Evolutionary conservation across 2,888 invertebrate genomes (phyloP), one percentile per base, ranked within the genome.

Genomic region (Ophion costatus): DNA sequence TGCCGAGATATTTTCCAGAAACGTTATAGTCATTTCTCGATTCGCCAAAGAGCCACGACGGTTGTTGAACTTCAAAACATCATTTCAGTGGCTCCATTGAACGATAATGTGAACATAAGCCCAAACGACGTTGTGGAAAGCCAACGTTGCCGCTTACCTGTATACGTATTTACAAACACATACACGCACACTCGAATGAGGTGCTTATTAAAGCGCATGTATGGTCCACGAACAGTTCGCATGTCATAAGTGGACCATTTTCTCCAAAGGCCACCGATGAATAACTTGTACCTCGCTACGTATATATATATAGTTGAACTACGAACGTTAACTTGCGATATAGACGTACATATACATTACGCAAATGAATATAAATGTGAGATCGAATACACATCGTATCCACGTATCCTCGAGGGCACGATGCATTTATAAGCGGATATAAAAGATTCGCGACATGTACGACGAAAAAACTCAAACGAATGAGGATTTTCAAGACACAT

Each of bases 191-290:
- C 64, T 4, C 24, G 14, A 3, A 33, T 45, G 7, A 24, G 5
- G 17, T 22, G 22, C n/a, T 22, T 67, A 24, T 38, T 11, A 24
- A 14, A 4, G 7, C 24, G 67, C 22, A 45, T 75, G 63, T 61
- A 75, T 63, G 66, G 57, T 61, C 69, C 69, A 69, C 51, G 69
- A 75, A 80, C 17, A 33, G 33, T 22, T 61, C 9, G 20, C 17
- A 14, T 45, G 59, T 57, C 42, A 74, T 20, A 67, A 73, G 76
- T 73, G 83, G 51, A 67, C 38, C 59, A 76, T 76, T 77, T 84
- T 73, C 67, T 67, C 61, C 66, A 73, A 80, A 83, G 73, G 82
- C 71, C 79, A 80, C 69, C 82, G 80, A 73, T 82, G 56, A 71
- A 61, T 80, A 67, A 56, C 57, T 57, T 71, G 51, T 77, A 64